These are phyloP conservation scores for Chironomus striatipennis DNA, from an alignment of 1,140 invertebrate genomes.

Conservation along the genomic window DNA sequence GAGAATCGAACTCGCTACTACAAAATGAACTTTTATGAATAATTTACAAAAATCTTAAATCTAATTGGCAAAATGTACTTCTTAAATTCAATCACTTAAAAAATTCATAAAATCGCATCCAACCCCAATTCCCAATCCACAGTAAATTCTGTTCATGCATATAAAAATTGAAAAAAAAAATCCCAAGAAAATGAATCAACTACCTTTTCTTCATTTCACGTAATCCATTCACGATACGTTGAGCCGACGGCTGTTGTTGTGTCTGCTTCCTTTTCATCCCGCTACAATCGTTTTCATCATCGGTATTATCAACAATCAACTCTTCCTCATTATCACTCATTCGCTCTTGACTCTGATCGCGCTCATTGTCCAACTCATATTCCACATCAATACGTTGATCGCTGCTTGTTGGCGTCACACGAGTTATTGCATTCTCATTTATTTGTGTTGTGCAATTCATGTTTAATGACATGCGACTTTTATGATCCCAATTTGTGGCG, in stretches of 20 bases:
- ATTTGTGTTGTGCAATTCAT: constrained; percentile 3
- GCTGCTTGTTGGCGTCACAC: constrained; percentile 26
- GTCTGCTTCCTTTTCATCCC: background rate
- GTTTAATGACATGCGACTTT: background rate
- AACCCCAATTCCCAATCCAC: too few relatives aligned
- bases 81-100: too few relatives aligned
- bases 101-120: too few relatives aligned
- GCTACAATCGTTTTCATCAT: constrained; percentile 19
- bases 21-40: too few relatives aligned
- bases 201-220: constrained; percentile 25
- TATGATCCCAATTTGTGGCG: constrained; percentile 16
- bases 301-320: constrained; percentile 25
- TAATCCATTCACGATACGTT: background rate
- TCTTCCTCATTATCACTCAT: constrained; percentile 26
- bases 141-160: too few relatives aligned
- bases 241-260: background rate
- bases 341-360: constrained; percentile 17
- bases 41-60: too few relatives aligned
- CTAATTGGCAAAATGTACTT: too few relatives aligned
- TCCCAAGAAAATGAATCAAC: too few relatives aligned
- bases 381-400: constrained; percentile 24
- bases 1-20: too few relatives aligned
- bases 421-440: background rate
- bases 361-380: constrained; percentile 21
- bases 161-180: too few relatives aligned